phyloP scores from a whole-genome alignment of 2,113 vertebrate species.

The Diphyllodes magnificus region DNA sequence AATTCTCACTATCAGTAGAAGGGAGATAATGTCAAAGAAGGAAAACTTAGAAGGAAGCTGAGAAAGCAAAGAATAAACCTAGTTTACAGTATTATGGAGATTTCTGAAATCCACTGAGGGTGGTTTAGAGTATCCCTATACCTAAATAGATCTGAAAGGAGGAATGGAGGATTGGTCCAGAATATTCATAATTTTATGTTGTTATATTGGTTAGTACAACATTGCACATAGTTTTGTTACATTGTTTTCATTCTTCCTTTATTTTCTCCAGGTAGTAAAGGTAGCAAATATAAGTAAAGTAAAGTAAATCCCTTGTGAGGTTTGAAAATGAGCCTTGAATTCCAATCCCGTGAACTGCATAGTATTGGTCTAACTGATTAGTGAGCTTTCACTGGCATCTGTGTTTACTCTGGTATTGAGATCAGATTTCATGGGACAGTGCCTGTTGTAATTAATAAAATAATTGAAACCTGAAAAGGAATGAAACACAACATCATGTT shows the following conservation, averaged over 20 bases:
- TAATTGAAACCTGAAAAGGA: neutral
- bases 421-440: neutral
- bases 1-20: neutral
- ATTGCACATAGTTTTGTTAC: neutral
- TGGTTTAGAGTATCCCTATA: neutral
- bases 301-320: neutral
- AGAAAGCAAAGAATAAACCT: neutral
- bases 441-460: neutral
- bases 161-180: neutral
- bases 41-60: neutral
- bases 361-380: neutral
- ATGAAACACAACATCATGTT: neutral
- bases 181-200: neutral
- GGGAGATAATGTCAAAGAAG: neutral
- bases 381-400: neutral
- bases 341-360: neutral
- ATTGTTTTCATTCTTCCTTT: neutral
- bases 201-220: neutral
- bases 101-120: neutral
- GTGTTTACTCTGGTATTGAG: neutral
- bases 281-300: neutral
- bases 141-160: neutral
- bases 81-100: neutral
- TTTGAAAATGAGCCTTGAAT: neutral
- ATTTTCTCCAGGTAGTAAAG: neutral